These are phyloP conservation scores for Lutraria rhynchaena DNA, from an alignment of 1,140 invertebrate genomes.

Conservation along the genomic window DNA sequence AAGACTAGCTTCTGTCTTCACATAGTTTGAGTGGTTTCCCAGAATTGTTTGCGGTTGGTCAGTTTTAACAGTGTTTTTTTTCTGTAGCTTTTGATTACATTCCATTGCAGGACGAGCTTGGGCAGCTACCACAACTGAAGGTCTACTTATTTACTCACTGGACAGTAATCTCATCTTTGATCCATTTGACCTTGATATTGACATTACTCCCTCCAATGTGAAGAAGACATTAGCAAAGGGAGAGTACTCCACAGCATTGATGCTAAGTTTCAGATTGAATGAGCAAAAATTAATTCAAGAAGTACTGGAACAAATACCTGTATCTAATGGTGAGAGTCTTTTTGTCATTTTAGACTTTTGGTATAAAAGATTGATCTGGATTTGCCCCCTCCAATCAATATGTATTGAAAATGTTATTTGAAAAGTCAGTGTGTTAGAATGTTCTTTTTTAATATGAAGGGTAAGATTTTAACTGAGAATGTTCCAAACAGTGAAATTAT, in stretches of 20 bases:
- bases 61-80: no score
- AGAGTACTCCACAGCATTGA: constrained; percentile 89
- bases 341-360: not conserved
- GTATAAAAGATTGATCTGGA: not conserved
- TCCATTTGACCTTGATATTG: constrained; percentile 92
- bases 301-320: constrained; percentile 92
- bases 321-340: constrained; percentile 87
- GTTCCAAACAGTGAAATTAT: no score
- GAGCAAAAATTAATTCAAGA: constrained; percentile 90
- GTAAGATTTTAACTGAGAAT: no score
- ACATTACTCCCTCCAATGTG: constrained; percentile 88
- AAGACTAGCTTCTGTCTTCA: no score
- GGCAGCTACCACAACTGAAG: constrained; percentile 96
- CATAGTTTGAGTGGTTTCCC: no score
- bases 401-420: no score
- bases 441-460: not conserved
- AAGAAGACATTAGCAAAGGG: constrained; percentile 85
- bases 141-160: constrained; percentile 94
- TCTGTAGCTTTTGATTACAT: no score
- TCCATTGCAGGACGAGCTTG: constrained; percentile 89
- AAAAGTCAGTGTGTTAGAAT: no score
- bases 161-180: constrained; percentile 90
- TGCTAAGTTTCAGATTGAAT: constrained; percentile 94
- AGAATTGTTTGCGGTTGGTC: no score
- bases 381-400: not conserved